Evolutionary conservation across 2,113 vertebrate genomes (phyloP).

Genomic region (Pluvianellus socialis): DNA sequence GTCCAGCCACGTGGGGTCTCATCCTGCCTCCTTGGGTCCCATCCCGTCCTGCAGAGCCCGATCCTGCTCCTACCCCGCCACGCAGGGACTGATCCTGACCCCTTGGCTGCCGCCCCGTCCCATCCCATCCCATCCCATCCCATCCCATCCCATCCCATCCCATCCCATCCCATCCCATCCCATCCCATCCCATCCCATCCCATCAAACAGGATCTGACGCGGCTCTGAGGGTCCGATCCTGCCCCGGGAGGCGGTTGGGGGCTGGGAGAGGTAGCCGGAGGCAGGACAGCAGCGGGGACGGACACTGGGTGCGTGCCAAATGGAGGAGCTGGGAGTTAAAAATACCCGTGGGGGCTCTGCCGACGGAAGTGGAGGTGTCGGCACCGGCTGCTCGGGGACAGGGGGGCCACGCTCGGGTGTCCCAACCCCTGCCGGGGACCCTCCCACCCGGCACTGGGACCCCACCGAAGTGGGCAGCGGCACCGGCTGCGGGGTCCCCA

Average conservation of each 20-base stretch:
- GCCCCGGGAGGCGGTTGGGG: neutral
- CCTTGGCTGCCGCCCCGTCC: too few species aligned
- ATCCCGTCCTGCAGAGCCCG: neutral
- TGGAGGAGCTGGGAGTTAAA: neutral
- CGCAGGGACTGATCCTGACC: accelerated
- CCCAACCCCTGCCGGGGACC: neutral
- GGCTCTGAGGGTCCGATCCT: neutral
- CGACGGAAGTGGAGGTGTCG: constrained; percentile 58
- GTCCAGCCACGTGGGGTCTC: neutral
- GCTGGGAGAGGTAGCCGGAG: neutral
- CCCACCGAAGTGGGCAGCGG: neutral
- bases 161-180: neutral
- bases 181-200: accelerated
- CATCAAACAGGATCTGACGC: accelerated
- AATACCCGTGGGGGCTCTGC: constrained; percentile 1
- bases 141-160: too few species aligned
- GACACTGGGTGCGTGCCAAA: neutral
- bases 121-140: too few species aligned
- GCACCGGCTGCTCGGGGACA: neutral
- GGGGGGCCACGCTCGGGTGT: neutral
- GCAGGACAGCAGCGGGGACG: neutral
- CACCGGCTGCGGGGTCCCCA: accelerated
- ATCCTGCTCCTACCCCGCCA: neutral
- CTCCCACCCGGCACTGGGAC: neutral
- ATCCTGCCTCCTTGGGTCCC: neutral